Conservation (phyloP, 2,797 vertebrate genomes). For the Remorina albescens region DNA sequence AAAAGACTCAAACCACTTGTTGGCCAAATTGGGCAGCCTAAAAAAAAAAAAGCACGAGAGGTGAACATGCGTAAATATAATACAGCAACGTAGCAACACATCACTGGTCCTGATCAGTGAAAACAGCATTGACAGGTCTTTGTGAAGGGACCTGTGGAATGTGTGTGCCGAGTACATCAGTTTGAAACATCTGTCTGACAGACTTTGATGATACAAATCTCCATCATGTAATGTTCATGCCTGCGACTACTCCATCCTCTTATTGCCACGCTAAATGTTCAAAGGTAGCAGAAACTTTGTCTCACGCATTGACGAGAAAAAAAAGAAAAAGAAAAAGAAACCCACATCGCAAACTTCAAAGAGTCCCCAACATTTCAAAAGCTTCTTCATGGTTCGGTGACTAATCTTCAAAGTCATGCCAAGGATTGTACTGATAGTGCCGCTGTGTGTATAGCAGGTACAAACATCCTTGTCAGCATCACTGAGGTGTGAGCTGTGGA, state of each 20-base stretch:
- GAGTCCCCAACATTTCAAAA: conserved; percentile 72
- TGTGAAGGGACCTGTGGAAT: conserved; percentile 40
- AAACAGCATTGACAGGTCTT: conserved; percentile 23
- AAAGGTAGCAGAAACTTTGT: conserved; percentile 68
- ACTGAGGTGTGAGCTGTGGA: conserved; percentile 67
- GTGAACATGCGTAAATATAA: conserved; percentile 1
- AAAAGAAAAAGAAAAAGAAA: conserved; percentile 16
- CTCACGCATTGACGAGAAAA: conserved; percentile 45
- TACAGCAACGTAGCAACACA: background rate
- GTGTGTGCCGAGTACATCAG: conserved; percentile 15
- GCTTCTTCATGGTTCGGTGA: conserved; percentile 70
- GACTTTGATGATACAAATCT: conserved; percentile 76
- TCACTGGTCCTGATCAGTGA: conserved; percentile 31
- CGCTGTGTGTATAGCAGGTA: conserved; percentile 67
- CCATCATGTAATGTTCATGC: conserved; percentile 57
- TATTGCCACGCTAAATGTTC: conserved; percentile 64
- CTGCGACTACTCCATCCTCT: conserved; percentile 42
- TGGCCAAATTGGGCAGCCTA: background rate
- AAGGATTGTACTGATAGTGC: conserved; percentile 72
- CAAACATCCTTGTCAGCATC: conserved; percentile 68
- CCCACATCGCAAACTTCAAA: conserved; percentile 68
- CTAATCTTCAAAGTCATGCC: conserved; percentile 78
- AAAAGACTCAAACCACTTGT: conserved; percentile 1
- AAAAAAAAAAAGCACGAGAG: background rate
- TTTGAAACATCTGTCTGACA: conserved; percentile 48